A percentile compares a stretch with the other conserved stretches of the same genome.
Conservation (phyloP, 2,888 invertebrate species). For the Molorchus minor region DNA sequence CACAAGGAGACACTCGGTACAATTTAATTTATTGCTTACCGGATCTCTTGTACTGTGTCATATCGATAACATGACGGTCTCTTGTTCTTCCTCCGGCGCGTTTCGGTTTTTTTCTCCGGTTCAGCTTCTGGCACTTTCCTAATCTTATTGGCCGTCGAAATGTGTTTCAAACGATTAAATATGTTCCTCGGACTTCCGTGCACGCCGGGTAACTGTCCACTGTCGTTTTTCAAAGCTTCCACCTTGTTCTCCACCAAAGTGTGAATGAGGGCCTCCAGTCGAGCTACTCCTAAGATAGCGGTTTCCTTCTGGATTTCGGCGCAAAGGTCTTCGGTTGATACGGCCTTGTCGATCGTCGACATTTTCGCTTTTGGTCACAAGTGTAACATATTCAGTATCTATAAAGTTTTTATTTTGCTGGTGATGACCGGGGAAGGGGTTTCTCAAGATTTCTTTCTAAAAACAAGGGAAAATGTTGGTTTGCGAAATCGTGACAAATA, state of each 20-base stretch:
- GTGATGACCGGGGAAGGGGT: no score
- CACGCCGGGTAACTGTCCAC: constrained; percentile 56
- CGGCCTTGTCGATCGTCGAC: constrained; percentile 72
- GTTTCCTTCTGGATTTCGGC: constrained; percentile 42
- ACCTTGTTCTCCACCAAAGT: constrained; percentile 78
- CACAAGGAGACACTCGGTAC: no score
- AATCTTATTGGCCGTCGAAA: constrained; percentile 36
- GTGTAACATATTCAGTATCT: not conserved
- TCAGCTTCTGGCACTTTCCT: constrained; percentile 36
- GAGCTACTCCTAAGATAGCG: constrained; percentile 67
- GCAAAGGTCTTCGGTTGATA: constrained; percentile 72
- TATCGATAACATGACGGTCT: constrained; percentile 24
- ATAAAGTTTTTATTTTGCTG: not conserved
- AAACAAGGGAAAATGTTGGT: no score
- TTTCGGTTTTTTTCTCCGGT: constrained; percentile 30
- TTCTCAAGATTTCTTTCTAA: no score
- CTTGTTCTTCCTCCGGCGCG: constrained; percentile 8
- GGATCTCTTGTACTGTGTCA: constrained; percentile 37
- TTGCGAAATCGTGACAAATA: no score
- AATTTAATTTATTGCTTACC: constrained; percentile 37
- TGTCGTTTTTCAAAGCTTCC: constrained; percentile 67
- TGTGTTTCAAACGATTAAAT: constrained; percentile 53
- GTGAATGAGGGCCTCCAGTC: constrained; percentile 74
- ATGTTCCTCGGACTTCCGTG: constrained; percentile 61
- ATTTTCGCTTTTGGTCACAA: constrained; percentile 17